Percentiles rank a stretch among this genome's conserved stretches.
Evolutionary conservation across 2,797 vertebrate genomes (phyloP).

Genomic region (Loriculus beryllinus): DNA sequence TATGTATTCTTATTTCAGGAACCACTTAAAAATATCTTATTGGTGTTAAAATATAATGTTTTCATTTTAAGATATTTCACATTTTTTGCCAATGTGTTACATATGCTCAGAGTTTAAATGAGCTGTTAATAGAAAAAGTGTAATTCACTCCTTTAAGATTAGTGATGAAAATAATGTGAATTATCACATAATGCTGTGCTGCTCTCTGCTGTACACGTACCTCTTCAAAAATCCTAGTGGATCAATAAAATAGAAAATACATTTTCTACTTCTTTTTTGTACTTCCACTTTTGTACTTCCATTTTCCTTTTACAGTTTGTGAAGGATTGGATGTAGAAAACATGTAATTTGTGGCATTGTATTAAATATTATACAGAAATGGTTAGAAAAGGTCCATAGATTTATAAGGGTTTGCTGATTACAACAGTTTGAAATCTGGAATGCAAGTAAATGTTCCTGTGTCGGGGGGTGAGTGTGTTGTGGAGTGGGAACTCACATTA

Average conservation of each 20-base stretch:
- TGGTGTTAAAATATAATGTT: background rate
- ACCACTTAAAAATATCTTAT: background rate
- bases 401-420: background rate
- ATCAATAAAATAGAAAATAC: background rate
- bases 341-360: background rate
- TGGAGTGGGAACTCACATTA: background rate
- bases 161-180: background rate
- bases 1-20: background rate
- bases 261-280: background rate
- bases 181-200: background rate
- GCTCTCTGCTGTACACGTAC: conserved; percentile 56
- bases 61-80: background rate
- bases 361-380: background rate
- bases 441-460: background rate
- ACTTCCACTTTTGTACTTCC: background rate
- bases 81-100: background rate
- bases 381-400: background rate
- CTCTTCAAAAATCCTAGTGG: background rate
- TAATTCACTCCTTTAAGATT: background rate
- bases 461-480: background rate
- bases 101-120: background rate
- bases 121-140: background rate
- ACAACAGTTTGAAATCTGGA: background rate
- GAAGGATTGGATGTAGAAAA: background rate
- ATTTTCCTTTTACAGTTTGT: background rate